Conservation (phyloP, 2,113 vertebrate genomes). For the Xiphorhynchus elegans region DNA sequence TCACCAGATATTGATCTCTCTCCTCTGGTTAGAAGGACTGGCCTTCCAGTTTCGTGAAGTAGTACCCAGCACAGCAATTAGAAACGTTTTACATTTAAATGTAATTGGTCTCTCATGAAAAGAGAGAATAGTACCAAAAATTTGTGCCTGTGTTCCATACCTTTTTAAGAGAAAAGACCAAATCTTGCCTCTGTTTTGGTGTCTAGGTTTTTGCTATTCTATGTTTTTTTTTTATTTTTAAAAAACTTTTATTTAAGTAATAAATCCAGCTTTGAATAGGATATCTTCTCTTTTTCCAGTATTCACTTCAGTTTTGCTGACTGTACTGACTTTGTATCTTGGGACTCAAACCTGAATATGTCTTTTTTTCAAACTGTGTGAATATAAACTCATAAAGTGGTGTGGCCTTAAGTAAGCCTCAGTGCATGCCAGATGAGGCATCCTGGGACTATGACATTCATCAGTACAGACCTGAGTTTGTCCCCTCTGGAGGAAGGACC, state of each 20-base stretch:
- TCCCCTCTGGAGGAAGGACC: neutral
- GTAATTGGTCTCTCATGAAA: neutral
- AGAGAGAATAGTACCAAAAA: neutral
- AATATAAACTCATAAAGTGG: neutral
- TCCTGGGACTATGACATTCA: neutral
- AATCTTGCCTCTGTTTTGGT: neutral
- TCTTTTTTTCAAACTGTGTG: neutral
- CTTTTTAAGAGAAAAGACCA: neutral
- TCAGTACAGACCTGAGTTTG: neutral
- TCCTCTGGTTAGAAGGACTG: constrained; percentile 6
- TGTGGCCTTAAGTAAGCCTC: neutral
- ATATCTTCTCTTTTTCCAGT: neutral
- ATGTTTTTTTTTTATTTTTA: neutral
- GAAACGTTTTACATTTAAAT: neutral
- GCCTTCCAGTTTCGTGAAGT: neutral
- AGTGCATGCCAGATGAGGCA: neutral
- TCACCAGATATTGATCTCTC: constrained; percentile 21
- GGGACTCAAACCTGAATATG: neutral
- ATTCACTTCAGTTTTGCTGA: neutral
- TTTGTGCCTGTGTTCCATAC: neutral
- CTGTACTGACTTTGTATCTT: neutral
- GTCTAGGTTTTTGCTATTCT: neutral
- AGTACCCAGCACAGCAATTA: neutral
- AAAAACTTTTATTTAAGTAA: neutral
- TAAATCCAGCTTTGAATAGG: neutral